Evolutionary conservation across 2,888 invertebrate genomes (phyloP).

Genomic region (Sphaerophoria rueppellii): DNA sequence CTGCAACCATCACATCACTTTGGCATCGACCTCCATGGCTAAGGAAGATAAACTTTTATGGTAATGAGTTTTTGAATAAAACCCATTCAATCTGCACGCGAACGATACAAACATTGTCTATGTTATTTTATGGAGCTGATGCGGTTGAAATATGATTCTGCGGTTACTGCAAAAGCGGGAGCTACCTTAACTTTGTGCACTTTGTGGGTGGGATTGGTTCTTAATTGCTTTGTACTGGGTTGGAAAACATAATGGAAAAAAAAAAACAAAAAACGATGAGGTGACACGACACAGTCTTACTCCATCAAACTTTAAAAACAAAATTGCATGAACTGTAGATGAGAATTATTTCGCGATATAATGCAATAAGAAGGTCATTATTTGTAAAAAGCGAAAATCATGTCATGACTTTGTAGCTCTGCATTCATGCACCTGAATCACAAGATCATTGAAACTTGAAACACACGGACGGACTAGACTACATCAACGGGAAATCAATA

Average conservation of each 20-base stretch:
- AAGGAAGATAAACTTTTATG: slow-evolving; percentile 69
- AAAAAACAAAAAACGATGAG: too few relatives aligned
- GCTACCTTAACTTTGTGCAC: slow-evolving; percentile 43
- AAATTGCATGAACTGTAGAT: too few relatives aligned
- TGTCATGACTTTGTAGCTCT: too few relatives aligned
- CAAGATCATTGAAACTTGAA: slow-evolving; percentile 46
- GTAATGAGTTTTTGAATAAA: slow-evolving; percentile 68
- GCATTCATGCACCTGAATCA: too few relatives aligned
- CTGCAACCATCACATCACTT: slow-evolving; percentile 8
- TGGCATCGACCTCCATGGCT: slow-evolving; percentile 54
- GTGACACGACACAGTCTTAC: too few relatives aligned
- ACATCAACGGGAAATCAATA: slow-evolving; percentile 30
- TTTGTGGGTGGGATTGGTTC: slow-evolving; percentile 70
- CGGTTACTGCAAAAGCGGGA: slow-evolving; percentile 22
- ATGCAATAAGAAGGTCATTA: too few relatives aligned
- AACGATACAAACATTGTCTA: slow-evolving; percentile 32
- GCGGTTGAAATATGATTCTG: slow-evolving; percentile 53
- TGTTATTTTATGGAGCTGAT: slow-evolving; percentile 51
- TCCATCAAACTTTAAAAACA: too few relatives aligned
- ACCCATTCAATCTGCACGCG: slow-evolving; percentile 51
- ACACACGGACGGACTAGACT: not conserved
- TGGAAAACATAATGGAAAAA: too few relatives aligned
- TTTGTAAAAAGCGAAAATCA: too few relatives aligned
- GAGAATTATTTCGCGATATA: too few relatives aligned
- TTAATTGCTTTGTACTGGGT: slow-evolving; percentile 38